Percentiles rank a stretch among this genome's conserved stretches.
phyloP scores from a whole-genome alignment of 2,113 vertebrate species.

The Solea senegalensis region DNA sequence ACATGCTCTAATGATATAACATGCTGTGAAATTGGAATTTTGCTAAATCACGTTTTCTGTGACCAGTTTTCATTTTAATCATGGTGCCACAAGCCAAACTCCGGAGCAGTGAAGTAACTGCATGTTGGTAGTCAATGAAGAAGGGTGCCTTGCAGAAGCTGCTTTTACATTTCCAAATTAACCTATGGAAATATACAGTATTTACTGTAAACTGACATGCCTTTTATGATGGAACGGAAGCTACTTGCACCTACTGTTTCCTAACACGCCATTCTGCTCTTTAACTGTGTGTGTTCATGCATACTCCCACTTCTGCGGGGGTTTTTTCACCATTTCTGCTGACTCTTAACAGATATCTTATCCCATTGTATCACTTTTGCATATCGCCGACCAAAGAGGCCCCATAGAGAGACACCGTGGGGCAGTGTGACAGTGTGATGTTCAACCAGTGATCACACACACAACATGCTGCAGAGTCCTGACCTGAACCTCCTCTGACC shows the following conservation, averaged over 20 bases:
- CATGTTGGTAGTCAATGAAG: slow-evolving; percentile 16
- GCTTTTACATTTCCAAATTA: slow-evolving; percentile 1
- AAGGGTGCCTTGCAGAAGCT: slow-evolving; percentile 6
- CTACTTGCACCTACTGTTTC: slow-evolving; percentile 65
- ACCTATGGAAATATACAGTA: slow-evolving; percentile 7
- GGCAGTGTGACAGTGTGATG: slow-evolving; percentile 18
- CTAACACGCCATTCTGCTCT: slow-evolving; percentile 59
- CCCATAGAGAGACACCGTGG: slow-evolving; percentile 10
- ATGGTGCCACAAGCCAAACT: slow-evolving; percentile 22
- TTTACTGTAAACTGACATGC: slow-evolving; percentile 15
- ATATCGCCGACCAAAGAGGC: slow-evolving; percentile 16
- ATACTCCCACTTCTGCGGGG: slow-evolving; percentile 32
- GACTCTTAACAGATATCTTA: slow-evolving; percentile 23
- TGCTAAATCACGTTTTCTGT: slow-evolving; percentile 57
- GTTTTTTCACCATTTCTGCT: slow-evolving; percentile 27
- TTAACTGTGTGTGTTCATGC: slow-evolving; percentile 52
- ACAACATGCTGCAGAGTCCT: slow-evolving; percentile 40
- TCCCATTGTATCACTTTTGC: slow-evolving; percentile 35
- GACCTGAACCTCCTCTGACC: slow-evolving; percentile 37
- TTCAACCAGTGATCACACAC: slow-evolving; percentile 22
- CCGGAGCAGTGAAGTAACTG: slow-evolving; percentile 21
- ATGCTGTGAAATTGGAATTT: slow-evolving; percentile 60
- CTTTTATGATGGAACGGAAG: slow-evolving; percentile 26
- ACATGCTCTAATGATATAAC: slow-evolving; percentile 38
- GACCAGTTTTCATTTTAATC: slow-evolving; percentile 44